These are phyloP conservation scores for Lasioglossum oenotherae DNA, from an alignment of 2,888 invertebrate species.

Conservation along the genomic window DNA sequence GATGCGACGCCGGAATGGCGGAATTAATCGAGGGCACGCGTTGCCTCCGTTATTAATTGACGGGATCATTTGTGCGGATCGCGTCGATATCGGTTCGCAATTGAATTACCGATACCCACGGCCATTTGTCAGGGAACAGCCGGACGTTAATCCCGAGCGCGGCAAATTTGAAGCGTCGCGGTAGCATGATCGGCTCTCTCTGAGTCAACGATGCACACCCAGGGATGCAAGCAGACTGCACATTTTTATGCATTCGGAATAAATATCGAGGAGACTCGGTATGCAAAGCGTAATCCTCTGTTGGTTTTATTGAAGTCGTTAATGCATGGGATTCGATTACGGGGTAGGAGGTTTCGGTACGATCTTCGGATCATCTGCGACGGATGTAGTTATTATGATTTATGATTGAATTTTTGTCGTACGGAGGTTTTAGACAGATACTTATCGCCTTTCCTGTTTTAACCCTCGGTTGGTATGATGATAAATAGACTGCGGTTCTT, in stretches of 20 bases:
- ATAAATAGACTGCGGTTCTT: too few relatives aligned
- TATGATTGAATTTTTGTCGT: neutral
- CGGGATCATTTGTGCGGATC: conserved; percentile 39
- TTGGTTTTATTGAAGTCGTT: neutral
- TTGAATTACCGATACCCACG: conserved; percentile 56
- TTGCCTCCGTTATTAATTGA: conserved; percentile 54
- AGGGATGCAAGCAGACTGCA: neutral
- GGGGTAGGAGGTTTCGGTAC: neutral
- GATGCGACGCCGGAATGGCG: neutral
- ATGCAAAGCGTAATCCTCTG: neutral
- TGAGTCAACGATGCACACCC: conserved; percentile 56
- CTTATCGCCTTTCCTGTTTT: neutral
- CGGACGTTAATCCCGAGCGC: conserved; percentile 26
- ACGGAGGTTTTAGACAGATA: neutral
- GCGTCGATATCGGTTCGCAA: conserved; percentile 51
- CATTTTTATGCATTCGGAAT: neutral
- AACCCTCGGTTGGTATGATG: neutral
- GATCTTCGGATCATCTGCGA: neutral
- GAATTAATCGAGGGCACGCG: conserved; percentile 57
- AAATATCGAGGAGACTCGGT: neutral
- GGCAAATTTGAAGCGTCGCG: conserved; percentile 49
- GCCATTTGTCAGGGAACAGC: conserved; percentile 45
- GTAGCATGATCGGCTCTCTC: conserved; percentile 17
- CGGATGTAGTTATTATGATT: neutral
- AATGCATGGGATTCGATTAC: conserved; percentile 30